These are phyloP conservation scores for Oithona nana DNA, from an alignment of 2,888 invertebrate species.

Conservation along the genomic window DNA sequence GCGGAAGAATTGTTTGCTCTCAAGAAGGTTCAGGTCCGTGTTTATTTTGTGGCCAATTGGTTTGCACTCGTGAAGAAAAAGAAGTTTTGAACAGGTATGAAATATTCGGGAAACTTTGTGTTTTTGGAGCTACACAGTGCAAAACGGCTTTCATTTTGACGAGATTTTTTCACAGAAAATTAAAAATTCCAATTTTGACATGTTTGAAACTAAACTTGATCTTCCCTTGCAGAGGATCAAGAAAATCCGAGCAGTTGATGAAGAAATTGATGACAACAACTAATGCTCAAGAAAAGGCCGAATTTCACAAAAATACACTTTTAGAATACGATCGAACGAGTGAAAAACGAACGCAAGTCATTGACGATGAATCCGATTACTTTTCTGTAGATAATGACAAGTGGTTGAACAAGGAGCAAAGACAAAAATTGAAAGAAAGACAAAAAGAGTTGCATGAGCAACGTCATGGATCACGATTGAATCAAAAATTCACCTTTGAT, in stretches of 20 bases:
- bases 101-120: too few species aligned
- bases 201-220: too few species aligned
- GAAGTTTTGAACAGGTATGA: constrained; percentile 42
- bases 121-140: too few species aligned
- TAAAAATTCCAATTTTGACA: too few species aligned
- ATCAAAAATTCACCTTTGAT: constrained; percentile 53
- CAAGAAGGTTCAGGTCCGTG: constrained; percentile 94
- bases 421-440: constrained; percentile 42
- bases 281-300: constrained; percentile 44
- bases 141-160: too few species aligned
- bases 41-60: constrained; percentile 68
- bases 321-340: constrained; percentile 66
- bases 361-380: constrained; percentile 87
- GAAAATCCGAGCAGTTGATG: constrained; percentile 44
- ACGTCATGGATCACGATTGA: constrained; percentile 45
- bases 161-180: too few species aligned
- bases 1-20: constrained; percentile 54
- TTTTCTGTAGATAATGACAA: constrained; percentile 53
- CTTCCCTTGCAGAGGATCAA: constrained; percentile 44
- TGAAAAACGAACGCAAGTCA: constrained; percentile 49
- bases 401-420: constrained; percentile 56
- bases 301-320: constrained; percentile 56
- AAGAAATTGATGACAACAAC: constrained; percentile 40
- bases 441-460: constrained; percentile 45
- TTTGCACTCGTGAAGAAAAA: constrained; percentile 54